Conservation (phyloP, 1,140 invertebrate species). For the Sinonovacula constricta region DNA sequence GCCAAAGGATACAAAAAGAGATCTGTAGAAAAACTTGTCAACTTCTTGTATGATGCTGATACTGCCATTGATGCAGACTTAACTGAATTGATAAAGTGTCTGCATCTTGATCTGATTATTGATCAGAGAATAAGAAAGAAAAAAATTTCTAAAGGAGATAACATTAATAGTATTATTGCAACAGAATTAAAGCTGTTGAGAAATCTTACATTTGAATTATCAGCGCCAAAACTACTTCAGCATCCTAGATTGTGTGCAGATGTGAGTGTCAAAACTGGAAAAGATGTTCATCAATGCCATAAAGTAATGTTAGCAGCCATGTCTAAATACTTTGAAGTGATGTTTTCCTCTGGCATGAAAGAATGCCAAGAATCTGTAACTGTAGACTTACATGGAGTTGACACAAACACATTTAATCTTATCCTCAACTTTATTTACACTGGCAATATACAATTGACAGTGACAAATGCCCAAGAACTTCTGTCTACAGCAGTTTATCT, state of each 20-base stretch:
- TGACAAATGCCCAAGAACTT: conserved; percentile 49
- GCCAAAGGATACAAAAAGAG: conserved; percentile 1
- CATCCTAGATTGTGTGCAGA: conserved; percentile 49
- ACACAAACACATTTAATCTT: conserved; percentile 26
- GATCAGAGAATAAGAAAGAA: conserved; percentile 30
- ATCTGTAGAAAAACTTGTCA: conserved; percentile 22
- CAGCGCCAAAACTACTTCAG: conserved; percentile 33
- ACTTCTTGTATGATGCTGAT: conserved; percentile 38
- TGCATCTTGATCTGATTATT: conserved; percentile 33
- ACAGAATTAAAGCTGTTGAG: conserved; percentile 33
- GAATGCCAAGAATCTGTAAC: conserved; percentile 38
- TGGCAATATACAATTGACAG: conserved; percentile 26
- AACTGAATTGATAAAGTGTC: conserved; percentile 24
- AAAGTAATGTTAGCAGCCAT: conserved; percentile 58
- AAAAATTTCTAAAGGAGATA: conserved; percentile 34
- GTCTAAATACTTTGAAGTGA: conserved; percentile 60
- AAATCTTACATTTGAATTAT: conserved; percentile 38
- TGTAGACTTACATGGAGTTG: conserved; percentile 38
- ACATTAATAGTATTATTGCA: conserved; percentile 4
- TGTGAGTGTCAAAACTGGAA: conserved; percentile 52
- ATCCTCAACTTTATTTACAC: conserved; percentile 49
- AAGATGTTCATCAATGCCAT: conserved; percentile 55
- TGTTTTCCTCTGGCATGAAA: conserved; percentile 67
- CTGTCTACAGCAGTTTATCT: conserved; percentile 46
- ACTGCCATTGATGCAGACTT: not conserved